Conservation (phyloP, 2,888 invertebrate genomes). For the Andrena haemorrhoa region DNA sequence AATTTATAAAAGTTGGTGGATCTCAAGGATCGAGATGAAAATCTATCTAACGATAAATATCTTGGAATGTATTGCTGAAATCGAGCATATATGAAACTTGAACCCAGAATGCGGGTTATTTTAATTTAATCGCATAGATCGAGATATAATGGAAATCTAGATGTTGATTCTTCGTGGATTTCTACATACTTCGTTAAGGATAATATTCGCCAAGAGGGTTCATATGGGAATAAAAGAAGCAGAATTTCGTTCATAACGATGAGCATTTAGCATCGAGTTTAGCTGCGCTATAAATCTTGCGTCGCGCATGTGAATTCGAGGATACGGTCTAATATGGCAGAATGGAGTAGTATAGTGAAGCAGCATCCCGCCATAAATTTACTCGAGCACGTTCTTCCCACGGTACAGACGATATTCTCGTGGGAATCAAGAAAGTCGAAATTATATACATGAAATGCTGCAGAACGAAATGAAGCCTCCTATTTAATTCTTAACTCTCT, state of each 20-base stretch:
- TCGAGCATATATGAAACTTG: too few relatives aligned
- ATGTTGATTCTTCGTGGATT: too few relatives aligned
- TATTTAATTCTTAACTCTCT: slow-evolving; percentile 28
- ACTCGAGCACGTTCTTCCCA: slow-evolving; percentile 65
- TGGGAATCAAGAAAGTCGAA: slow-evolving; percentile 66
- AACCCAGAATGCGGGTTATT: too few relatives aligned
- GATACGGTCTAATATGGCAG: slow-evolving; percentile 57
- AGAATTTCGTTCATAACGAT: slow-evolving; percentile 33
- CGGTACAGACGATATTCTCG: slow-evolving; percentile 54
- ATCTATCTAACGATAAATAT: too few relatives aligned
- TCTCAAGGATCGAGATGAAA: too few relatives aligned
- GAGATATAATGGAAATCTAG: too few relatives aligned
- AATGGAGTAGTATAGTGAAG: slow-evolving; percentile 48
- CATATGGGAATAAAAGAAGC: not conserved
- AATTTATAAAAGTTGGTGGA: too few relatives aligned
- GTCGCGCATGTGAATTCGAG: slow-evolving; percentile 44
- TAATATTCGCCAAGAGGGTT: not conserved
- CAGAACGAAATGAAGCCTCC: slow-evolving; percentile 3
- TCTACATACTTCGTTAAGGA: not conserved
- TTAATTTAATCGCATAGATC: too few relatives aligned
- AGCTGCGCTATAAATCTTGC: slow-evolving; percentile 38
- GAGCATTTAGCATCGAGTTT: slow-evolving; percentile 32
- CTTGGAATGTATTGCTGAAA: too few relatives aligned
- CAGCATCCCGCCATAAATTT: slow-evolving; percentile 75
- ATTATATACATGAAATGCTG: slow-evolving; percentile 51